Conservation (phyloP, 1,140 invertebrate species). For the Prorops nasuta region DNA sequence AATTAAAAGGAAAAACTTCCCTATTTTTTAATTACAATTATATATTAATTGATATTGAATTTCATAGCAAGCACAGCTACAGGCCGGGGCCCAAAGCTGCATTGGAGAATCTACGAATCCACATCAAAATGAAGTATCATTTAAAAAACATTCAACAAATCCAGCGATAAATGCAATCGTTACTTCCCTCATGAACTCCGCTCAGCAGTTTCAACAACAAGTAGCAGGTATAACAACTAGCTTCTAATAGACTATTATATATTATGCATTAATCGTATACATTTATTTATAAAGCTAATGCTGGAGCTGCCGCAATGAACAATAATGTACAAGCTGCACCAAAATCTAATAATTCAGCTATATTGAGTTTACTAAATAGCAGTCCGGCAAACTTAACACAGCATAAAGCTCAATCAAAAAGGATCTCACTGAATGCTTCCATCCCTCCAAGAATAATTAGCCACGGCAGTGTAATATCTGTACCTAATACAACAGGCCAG, state of each 20-base stretch:
- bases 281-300: constrained; percentile 30
- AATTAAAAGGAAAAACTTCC: no score
- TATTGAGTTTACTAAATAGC: constrained; percentile 72
- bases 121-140: constrained; percentile 56
- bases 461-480: constrained; percentile 52
- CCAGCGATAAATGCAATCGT: constrained; percentile 74
- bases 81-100: constrained; percentile 51
- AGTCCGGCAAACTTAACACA: constrained; percentile 62
- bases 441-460: constrained; percentile 48
- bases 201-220: constrained; percentile 74
- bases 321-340: constrained; percentile 51
- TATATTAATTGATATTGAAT: constrained; percentile 4
- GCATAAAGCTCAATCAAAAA: constrained; percentile 45
- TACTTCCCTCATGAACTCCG: constrained; percentile 76
- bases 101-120: constrained; percentile 38
- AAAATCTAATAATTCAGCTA: constrained; percentile 64
- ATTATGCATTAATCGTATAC: no score
- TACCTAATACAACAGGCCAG: constrained; percentile 50
- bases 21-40: no score
- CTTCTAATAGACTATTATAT: no score
- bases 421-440: constrained; percentile 49
- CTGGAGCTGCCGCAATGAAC: constrained; percentile 58
- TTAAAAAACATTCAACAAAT: constrained; percentile 67
- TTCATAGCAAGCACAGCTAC: constrained; percentile 61
- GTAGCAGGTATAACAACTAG: constrained; percentile 61